Evolutionary conservation across 2,797 vertebrate species (phyloP).

Genomic region (Leptatherina wallacei): DNA sequence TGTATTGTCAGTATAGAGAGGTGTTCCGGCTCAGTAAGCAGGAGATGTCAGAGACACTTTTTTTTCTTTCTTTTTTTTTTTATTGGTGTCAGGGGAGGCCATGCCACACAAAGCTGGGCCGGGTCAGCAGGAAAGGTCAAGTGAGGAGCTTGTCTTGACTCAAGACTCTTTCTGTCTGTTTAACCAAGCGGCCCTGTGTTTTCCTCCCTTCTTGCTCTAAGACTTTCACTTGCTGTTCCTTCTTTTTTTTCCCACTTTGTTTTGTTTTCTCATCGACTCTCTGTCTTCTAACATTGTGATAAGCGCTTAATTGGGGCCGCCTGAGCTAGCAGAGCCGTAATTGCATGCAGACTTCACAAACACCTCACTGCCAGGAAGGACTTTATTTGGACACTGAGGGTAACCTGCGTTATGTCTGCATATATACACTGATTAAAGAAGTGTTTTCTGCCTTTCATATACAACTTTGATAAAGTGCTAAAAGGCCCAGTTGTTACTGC

Average conservation of each 20-base stretch:
- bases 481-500: slow-evolving; percentile 46
- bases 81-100: slow-evolving; percentile 31
- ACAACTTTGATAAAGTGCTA: slow-evolving; percentile 37
- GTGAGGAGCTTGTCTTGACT: slow-evolving; percentile 13
- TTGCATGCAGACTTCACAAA: slow-evolving; percentile 57
- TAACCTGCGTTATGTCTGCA: slow-evolving; percentile 31
- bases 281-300: slow-evolving; percentile 45
- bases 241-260: slow-evolving; percentile 27
- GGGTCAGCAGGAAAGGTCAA: slow-evolving; percentile 38
- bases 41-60: slow-evolving; percentile 31
- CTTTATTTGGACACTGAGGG: slow-evolving; percentile 52
- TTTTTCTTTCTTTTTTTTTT: background rate
- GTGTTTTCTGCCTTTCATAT: slow-evolving; percentile 47
- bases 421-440: slow-evolving; percentile 51
- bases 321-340: slow-evolving; percentile 50
- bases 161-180: slow-evolving; percentile 19
- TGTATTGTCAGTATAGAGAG: slow-evolving; percentile 16
- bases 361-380: slow-evolving; percentile 17
- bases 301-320: slow-evolving; percentile 60
- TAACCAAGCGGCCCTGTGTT: slow-evolving; percentile 1
- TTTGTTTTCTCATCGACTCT: slow-evolving; percentile 42
- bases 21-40: background rate
- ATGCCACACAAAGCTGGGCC: slow-evolving; percentile 22
- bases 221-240: slow-evolving; percentile 17
- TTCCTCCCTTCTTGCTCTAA: slow-evolving; percentile 8